These are phyloP conservation scores for Leucophenga maculata DNA, from an alignment of 2,888 invertebrate genomes.

Conservation along the genomic window DNA sequence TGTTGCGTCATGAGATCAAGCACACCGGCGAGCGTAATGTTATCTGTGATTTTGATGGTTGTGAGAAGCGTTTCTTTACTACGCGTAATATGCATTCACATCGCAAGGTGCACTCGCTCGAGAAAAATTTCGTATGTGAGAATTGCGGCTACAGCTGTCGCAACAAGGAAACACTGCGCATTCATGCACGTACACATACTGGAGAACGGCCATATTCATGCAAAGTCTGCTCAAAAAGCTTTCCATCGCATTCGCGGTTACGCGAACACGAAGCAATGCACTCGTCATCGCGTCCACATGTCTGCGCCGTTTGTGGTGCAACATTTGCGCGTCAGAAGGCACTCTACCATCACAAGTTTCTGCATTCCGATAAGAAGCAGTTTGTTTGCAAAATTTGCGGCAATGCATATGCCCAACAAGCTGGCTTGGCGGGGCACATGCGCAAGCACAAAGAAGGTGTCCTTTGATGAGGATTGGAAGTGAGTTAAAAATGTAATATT, in stretches of 20 bases:
- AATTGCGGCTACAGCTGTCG: conserved; percentile 64
- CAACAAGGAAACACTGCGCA: conserved; percentile 58
- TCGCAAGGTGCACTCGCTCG: conserved; percentile 55
- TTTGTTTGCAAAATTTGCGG: conserved; percentile 67
- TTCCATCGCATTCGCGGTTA: conserved; percentile 59
- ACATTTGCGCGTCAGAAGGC: conserved; percentile 64
- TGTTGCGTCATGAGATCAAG: conserved; percentile 57
- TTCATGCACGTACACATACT: conserved; percentile 62
- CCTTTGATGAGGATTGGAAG: neutral
- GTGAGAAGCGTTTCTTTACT: conserved; percentile 60
- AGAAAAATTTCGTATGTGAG: conserved; percentile 64
- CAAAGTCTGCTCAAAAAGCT: conserved; percentile 56
- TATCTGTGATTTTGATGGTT: conserved; percentile 55
- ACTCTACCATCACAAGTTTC: conserved; percentile 62
- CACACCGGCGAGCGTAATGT: conserved; percentile 58
- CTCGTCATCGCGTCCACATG: conserved; percentile 59
- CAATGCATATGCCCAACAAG: conserved; percentile 65
- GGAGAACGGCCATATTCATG: conserved; percentile 65
- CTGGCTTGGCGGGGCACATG: conserved; percentile 69
- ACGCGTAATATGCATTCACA: conserved; percentile 57
- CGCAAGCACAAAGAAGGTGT: conserved; percentile 56
- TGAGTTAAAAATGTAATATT: neutral
- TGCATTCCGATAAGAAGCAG: conserved; percentile 62
- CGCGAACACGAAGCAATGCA: conserved; percentile 67
- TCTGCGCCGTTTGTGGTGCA: conserved; percentile 59